phyloP scores from a whole-genome alignment of 2,888 invertebrate species.

The Spialia ferax region DNA sequence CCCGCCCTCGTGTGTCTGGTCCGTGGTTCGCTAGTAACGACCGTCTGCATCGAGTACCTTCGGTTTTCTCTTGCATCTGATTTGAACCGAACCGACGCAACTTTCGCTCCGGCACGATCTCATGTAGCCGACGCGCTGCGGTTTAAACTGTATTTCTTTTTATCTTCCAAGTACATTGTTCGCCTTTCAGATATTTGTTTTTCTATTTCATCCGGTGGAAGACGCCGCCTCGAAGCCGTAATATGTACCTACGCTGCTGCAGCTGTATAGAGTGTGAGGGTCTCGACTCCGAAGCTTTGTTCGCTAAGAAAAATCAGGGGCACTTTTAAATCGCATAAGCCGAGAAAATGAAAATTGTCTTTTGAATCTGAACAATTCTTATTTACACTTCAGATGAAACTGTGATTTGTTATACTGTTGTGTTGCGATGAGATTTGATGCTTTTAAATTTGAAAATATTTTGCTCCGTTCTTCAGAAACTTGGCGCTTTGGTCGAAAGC shows the following conservation, averaged over 20 bases:
- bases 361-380: slow-evolving; percentile 17
- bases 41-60: slow-evolving; percentile 65
- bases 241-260: slow-evolving; percentile 28
- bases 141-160: slow-evolving; percentile 53
- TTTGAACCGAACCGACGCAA: slow-evolving; percentile 67
- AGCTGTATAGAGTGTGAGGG: slow-evolving; percentile 12
- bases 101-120: slow-evolving; percentile 78
- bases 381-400: slow-evolving; percentile 25
- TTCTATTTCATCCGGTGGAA: slow-evolving; percentile 45
- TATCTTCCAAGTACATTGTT: slow-evolving; percentile 53
- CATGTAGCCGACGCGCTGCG: slow-evolving; percentile 55
- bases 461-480: neutral
- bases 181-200: slow-evolving; percentile 51
- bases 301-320: slow-evolving; percentile 11
- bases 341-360: slow-evolving; percentile 29
- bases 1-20: neutral
- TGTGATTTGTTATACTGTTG: neutral
- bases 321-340: slow-evolving; percentile 21
- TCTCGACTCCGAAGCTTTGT: slow-evolving; percentile 34
- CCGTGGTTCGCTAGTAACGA: slow-evolving; percentile 52
- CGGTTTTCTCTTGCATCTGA: slow-evolving; percentile 64
- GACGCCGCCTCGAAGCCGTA: slow-evolving; percentile 45
- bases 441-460: neutral
- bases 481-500: no score
- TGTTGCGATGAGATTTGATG: no score